phyloP scores from a whole-genome alignment of 2,113 vertebrate species.

The Myocastor coypus region DNA sequence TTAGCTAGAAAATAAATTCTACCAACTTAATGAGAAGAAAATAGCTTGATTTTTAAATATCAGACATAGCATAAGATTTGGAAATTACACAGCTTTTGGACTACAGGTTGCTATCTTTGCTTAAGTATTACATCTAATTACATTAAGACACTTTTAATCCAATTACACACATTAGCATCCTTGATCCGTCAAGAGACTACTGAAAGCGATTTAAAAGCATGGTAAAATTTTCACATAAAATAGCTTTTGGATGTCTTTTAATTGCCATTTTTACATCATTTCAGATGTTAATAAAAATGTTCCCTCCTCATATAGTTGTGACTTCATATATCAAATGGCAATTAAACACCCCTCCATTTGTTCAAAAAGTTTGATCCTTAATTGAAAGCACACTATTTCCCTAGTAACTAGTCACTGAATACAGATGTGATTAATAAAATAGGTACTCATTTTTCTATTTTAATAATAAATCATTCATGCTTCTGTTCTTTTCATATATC shows the following conservation, averaged over 20 bases:
- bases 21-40: neutral
- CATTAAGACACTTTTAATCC: slow-evolving; percentile 33
- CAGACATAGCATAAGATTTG: neutral
- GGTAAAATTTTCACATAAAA: slow-evolving; percentile 28
- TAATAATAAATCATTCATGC: neutral
- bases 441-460: neutral
- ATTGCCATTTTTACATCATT: slow-evolving; percentile 32
- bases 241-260: slow-evolving; percentile 38
- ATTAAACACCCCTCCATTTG: slow-evolving; percentile 34
- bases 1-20: neutral
- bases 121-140: slow-evolving; percentile 26
- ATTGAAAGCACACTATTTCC: slow-evolving; percentile 14
- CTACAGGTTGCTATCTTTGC: neutral
- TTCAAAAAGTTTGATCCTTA: slow-evolving; percentile 41
- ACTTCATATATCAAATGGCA: slow-evolving; percentile 56
- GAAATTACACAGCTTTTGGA: neutral
- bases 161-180: slow-evolving; percentile 6
- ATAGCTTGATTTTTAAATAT: neutral
- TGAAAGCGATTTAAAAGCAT: slow-evolving; percentile 59
- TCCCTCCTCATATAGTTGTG: neutral
- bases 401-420: slow-evolving; percentile 34
- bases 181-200: slow-evolving; percentile 50
- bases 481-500: neutral
- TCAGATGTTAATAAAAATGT: slow-evolving; percentile 8
- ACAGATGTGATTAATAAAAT: neutral